phyloP scores from a whole-genome alignment of 2,113 vertebrate species.

The Cyanistes caeruleus region DNA sequence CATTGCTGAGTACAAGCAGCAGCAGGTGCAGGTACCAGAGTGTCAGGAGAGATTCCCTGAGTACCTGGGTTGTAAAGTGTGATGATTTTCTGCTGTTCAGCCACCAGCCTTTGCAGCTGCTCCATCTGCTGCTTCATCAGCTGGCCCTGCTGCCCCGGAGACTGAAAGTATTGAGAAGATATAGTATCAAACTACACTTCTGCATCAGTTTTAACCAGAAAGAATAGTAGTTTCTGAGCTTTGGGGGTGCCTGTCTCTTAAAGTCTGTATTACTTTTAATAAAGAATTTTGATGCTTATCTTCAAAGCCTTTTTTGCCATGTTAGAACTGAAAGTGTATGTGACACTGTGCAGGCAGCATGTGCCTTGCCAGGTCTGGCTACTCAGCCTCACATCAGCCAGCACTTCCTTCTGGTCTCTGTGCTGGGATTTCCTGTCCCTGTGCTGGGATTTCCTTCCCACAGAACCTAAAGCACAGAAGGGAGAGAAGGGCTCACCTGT shows the following conservation, averaged over 20 bases:
- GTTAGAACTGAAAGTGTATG: neutral
- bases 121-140: constrained; percentile 57
- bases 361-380: neutral
- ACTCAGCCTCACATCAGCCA: neutral
- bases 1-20: neutral
- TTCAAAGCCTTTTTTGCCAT: neutral
- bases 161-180: constrained; percentile 12
- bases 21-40: neutral
- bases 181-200: neutral
- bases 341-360: neutral
- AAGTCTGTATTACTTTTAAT: neutral
- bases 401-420: neutral
- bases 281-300: neutral
- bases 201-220: neutral
- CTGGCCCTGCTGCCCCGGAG: neutral
- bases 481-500: neutral
- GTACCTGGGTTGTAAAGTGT: constrained; percentile 66
- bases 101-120: constrained; percentile 67
- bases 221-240: neutral
- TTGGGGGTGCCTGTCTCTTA: neutral
- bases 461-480: neutral
- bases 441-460: neutral
- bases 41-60: neutral
- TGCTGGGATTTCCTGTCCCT: neutral
- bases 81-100: constrained; percentile 70